phyloP scores from a whole-genome alignment of 2,113 vertebrate species.

The Miniopterus natalensis region DNA sequence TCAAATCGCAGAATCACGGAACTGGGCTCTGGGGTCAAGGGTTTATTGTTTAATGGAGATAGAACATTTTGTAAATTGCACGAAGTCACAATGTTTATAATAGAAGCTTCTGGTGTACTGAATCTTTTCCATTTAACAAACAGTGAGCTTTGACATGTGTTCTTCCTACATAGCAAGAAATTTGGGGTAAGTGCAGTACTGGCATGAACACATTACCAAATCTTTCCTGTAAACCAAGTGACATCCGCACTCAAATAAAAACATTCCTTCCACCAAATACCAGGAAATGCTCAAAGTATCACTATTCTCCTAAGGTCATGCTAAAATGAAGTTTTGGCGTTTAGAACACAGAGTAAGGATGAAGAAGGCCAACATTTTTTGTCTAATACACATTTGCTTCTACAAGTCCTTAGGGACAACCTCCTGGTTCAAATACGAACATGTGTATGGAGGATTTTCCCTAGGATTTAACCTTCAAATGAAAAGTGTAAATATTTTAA shows the following conservation, averaged over 20 bases:
- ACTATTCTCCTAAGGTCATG: constrained; percentile 91
- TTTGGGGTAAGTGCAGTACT: constrained; percentile 92
- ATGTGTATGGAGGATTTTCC: constrained; percentile 84
- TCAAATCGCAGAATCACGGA: constrained; percentile 89
- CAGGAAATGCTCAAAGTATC: constrained; percentile 91
- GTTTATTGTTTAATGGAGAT: constrained; percentile 94
- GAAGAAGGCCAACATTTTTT: constrained; percentile 87
- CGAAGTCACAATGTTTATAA: constrained; percentile 93
- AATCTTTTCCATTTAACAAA: constrained; percentile 91
- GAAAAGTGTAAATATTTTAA: constrained; percentile 89
- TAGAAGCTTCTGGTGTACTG: constrained; percentile 91
- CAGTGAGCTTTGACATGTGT: constrained; percentile 91
- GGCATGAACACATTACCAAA: constrained; percentile 91
- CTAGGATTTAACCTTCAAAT: constrained; percentile 88
- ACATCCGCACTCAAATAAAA: constrained; percentile 92
- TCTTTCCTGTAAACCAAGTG: constrained; percentile 93
- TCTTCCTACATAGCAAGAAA: constrained; percentile 91
- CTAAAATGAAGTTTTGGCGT: constrained; percentile 90
- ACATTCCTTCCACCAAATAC: constrained; percentile 91
- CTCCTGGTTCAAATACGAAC: constrained; percentile 87
- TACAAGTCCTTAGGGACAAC: constrained; percentile 86
- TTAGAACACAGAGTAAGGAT: constrained; percentile 86
- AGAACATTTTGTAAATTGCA: constrained; percentile 94
- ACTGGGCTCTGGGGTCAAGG: constrained; percentile 89
- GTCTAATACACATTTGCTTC: constrained; percentile 88